Conservation (phyloP, 2,888 invertebrate species). For the Bellardia bayeri region DNA sequence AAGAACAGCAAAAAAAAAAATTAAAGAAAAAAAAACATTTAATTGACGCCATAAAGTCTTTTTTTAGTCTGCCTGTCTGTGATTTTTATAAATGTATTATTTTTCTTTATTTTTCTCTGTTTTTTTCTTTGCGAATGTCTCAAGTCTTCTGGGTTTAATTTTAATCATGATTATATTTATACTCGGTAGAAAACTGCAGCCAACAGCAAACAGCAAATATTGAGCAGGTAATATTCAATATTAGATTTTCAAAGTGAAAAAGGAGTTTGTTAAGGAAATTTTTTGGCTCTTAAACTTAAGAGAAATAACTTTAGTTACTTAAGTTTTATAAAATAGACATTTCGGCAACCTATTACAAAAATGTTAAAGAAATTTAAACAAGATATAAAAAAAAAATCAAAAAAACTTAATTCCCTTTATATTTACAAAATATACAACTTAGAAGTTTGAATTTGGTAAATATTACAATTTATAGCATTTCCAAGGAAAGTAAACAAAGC, state of each 20-base stretch:
- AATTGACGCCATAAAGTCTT: constrained; percentile 80
- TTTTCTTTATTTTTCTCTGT: constrained; percentile 17
- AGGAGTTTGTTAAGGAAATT: neutral
- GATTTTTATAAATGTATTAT: constrained; percentile 60
- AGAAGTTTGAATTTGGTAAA: too few relatives aligned
- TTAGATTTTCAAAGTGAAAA: neutral
- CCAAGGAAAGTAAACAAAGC: too few relatives aligned
- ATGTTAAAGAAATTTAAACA: neutral
- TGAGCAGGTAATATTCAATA: constrained; percentile 31
- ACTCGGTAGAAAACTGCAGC: neutral
- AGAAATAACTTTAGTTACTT: too few relatives aligned
- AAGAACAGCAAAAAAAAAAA: constrained; percentile 27
- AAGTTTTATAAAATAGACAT: too few relatives aligned
- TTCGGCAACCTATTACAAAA: too few relatives aligned
- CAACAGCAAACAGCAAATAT: neutral
- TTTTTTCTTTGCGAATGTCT: constrained; percentile 8
- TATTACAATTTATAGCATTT: too few relatives aligned
- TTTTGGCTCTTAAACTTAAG: too few relatives aligned
- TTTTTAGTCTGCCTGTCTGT: constrained; percentile 65
- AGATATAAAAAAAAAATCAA: neutral
- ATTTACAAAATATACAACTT: too few relatives aligned
- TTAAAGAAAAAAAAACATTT: constrained; percentile 72
- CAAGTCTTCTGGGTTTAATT: constrained; percentile 48
- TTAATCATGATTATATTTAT: constrained; percentile 42
- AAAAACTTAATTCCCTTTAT: too few relatives aligned